Conservation (phyloP, 2,113 vertebrate species). For the Phainopepla nitens region DNA sequence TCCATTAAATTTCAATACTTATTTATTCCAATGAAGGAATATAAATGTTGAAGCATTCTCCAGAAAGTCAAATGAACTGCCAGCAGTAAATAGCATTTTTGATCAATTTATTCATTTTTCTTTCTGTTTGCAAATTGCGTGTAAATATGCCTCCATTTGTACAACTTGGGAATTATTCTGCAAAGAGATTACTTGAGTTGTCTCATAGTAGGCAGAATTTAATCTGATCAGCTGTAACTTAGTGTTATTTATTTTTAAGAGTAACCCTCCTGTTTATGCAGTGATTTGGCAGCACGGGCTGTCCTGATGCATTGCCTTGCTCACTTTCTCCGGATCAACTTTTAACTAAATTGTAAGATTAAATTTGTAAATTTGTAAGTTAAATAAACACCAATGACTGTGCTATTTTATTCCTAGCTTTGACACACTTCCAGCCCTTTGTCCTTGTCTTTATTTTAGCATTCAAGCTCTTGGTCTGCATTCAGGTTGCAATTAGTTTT, state of each 20-base stretch:
- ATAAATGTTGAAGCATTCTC: background rate
- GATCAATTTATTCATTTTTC: constrained; percentile 32
- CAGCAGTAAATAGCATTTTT: constrained; percentile 8
- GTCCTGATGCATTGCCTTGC: background rate
- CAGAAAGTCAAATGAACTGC: constrained; percentile 10
- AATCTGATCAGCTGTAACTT: background rate
- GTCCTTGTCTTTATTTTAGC: background rate
- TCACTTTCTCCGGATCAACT: background rate
- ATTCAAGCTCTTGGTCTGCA: background rate
- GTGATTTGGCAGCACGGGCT: background rate
- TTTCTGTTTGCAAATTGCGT: background rate
- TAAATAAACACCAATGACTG: background rate
- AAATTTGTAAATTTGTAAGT: background rate
- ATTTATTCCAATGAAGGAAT: background rate
- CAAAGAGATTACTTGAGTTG: background rate
- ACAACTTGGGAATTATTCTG: background rate
- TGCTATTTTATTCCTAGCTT: background rate
- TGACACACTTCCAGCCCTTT: background rate
- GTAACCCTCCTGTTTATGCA: background rate
- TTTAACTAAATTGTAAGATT: background rate
- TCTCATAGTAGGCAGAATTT: background rate
- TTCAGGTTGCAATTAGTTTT: background rate
- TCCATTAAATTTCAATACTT: background rate
- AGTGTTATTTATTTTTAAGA: background rate
- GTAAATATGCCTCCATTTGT: background rate